Percentiles rank a stretch among this genome's conserved stretches.
Evolutionary conservation across 2,888 invertebrate species (phyloP).

Genomic region (Lasioglossum oenotherae): DNA sequence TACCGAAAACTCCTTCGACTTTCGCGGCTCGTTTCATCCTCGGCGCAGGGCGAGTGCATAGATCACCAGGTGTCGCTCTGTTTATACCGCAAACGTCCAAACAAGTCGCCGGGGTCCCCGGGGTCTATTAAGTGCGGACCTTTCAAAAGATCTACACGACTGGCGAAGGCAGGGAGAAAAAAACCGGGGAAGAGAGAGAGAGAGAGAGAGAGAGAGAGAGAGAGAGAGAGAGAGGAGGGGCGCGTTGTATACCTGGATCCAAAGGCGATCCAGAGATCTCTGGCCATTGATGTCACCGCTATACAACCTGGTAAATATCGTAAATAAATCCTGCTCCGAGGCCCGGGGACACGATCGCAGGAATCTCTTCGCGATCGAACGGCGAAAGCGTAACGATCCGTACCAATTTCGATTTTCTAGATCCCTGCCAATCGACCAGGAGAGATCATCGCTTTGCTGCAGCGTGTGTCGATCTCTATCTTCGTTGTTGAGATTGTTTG

Average conservation of each 20-base stretch:
- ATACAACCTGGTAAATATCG: slow-evolving; percentile 46
- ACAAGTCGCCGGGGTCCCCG: slow-evolving; percentile 78
- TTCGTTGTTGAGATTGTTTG: background rate
- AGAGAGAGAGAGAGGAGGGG: slow-evolving; percentile 29
- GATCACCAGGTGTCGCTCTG: slow-evolving; percentile 83
- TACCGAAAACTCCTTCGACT: slow-evolving; percentile 61
- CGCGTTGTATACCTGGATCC: slow-evolving; percentile 76
- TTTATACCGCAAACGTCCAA: slow-evolving; percentile 84
- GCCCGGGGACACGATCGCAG: slow-evolving; percentile 1
- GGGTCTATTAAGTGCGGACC: slow-evolving; percentile 81
- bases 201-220: background rate
- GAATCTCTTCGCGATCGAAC: slow-evolving; percentile 25
- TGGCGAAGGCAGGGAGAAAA: slow-evolving; percentile 66
- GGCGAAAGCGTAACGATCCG: slow-evolving; percentile 1
- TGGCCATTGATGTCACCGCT: slow-evolving; percentile 78
- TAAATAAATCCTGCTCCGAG: slow-evolving; percentile 33
- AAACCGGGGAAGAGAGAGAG: slow-evolving; percentile 13
- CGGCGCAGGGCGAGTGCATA: slow-evolving; percentile 71
- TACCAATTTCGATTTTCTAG: background rate
- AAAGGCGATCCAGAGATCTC: slow-evolving; percentile 57
- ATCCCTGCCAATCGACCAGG: background rate
- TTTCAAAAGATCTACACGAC: slow-evolving; percentile 74
- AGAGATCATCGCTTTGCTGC: background rate
- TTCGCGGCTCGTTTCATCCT: slow-evolving; percentile 74
- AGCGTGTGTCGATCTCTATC: background rate